Evolutionary conservation across 2,113 vertebrate genomes (phyloP).

Genomic region (Nasalis larvatus): DNA sequence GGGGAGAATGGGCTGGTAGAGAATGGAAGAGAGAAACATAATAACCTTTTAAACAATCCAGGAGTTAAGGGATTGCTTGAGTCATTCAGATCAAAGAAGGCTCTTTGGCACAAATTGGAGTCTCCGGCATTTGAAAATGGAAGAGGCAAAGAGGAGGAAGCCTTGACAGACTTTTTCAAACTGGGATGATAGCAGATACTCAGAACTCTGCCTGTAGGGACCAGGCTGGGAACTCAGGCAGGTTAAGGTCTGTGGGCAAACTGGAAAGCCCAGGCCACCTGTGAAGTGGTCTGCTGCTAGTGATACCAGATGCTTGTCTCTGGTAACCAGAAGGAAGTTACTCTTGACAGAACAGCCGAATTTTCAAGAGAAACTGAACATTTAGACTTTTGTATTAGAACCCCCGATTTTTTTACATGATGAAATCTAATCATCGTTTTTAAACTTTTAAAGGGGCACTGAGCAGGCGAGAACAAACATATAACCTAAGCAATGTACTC

Average conservation of each 20-base stretch:
- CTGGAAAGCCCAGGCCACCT: background rate
- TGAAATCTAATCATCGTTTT: background rate
- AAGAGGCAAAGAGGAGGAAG: background rate
- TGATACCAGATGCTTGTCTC: background rate
- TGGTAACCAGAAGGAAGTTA: background rate
- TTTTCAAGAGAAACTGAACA: conserved; percentile 1
- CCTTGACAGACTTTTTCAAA: conserved; percentile 44
- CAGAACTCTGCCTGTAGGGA: background rate
- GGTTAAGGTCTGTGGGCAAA: background rate
- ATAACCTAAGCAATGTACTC: background rate
- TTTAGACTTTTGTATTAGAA: background rate
- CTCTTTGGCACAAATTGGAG: background rate
- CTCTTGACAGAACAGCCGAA: background rate
- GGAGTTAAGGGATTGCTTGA: conserved; percentile 30
- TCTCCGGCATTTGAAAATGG: conserved; percentile 13
- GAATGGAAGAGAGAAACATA: conserved; percentile 36
- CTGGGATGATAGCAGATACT: background rate
- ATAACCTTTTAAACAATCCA: conserved; percentile 46
- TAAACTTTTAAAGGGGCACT: background rate
- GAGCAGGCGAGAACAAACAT: background rate
- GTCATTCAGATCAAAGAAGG: conserved; percentile 45
- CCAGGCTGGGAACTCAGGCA: background rate
- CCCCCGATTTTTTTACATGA: background rate
- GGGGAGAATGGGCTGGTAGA: background rate
- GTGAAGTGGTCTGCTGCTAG: background rate